Evolutionary conservation across 2,113 vertebrate species (phyloP).

Genomic region (Salminus brasiliensis): DNA sequence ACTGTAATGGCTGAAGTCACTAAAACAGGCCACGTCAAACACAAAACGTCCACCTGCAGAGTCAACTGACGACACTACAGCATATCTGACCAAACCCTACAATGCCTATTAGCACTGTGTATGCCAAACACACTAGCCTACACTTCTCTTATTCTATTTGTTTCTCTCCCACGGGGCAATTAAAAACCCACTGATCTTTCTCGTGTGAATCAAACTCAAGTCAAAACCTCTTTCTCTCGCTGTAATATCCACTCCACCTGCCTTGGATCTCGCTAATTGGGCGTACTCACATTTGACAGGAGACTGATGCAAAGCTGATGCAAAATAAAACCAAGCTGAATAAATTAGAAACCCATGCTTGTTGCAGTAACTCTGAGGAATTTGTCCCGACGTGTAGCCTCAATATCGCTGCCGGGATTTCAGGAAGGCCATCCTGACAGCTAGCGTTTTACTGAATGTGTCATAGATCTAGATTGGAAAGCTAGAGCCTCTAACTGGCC

Average conservation of each 20-base stretch:
- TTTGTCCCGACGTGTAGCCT: neutral
- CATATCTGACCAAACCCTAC: neutral
- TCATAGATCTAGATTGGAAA: neutral
- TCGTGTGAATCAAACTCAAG: neutral
- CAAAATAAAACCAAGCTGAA: neutral
- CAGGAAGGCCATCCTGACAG: neutral
- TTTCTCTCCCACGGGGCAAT: neutral
- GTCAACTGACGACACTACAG: neutral
- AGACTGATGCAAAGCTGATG: constrained; percentile 6
- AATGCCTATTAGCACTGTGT: neutral
- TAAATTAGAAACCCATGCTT: neutral
- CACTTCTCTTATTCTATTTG: neutral
- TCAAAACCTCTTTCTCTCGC: neutral
- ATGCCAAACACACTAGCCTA: neutral
- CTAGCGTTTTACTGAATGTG: neutral
- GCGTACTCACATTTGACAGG: neutral
- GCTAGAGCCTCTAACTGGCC: neutral
- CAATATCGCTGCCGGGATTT: neutral
- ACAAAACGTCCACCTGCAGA: neutral
- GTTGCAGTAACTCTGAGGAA: neutral
- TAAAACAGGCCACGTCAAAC: no score
- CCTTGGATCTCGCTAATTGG: neutral
- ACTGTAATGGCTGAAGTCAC: no score
- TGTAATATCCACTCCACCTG: constrained; percentile 10
- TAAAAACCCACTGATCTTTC: neutral